Conservation (phyloP, 2,797 vertebrate species). For the Hydrophis major region DNA sequence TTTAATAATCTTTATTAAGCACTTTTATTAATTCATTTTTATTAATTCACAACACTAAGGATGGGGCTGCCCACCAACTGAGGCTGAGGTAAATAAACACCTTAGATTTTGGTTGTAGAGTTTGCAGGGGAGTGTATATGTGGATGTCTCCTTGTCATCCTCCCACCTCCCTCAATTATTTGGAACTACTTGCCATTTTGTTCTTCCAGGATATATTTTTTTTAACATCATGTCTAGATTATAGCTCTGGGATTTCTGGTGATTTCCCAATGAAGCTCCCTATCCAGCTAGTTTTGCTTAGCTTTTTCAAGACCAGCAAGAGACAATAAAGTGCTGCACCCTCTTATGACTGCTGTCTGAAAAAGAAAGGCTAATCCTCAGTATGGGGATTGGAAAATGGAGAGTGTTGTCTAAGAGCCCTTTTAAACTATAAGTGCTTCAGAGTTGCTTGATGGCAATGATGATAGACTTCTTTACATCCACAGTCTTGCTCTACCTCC, state of each 20-base stretch:
- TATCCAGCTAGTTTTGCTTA: not conserved
- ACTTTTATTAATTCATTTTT: too few species aligned
- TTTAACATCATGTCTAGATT: not conserved
- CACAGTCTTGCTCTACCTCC: not conserved
- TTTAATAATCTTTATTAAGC: too few species aligned
- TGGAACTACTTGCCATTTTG: not conserved
- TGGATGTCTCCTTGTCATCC: not conserved
- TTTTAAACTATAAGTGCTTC: not conserved
- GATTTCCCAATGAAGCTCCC: not conserved
- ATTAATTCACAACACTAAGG: too few species aligned
- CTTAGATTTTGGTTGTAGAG: not conserved
- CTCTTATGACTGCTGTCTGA: not conserved
- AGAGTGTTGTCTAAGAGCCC: not conserved
- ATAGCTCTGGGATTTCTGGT: not conserved
- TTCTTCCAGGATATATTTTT: not conserved
- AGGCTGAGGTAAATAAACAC: not conserved
- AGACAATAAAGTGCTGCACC: not conserved
- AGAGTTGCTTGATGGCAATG: not conserved
- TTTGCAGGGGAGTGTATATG: not conserved
- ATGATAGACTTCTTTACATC: not conserved
- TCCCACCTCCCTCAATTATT: not conserved
- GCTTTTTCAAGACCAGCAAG: not conserved
- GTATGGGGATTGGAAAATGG: not conserved
- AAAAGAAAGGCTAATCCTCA: not conserved
- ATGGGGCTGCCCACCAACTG: not conserved